These are phyloP conservation scores for Rhorus exstirpatorius DNA, from an alignment of 2,888 invertebrate species.

Conservation along the genomic window DNA sequence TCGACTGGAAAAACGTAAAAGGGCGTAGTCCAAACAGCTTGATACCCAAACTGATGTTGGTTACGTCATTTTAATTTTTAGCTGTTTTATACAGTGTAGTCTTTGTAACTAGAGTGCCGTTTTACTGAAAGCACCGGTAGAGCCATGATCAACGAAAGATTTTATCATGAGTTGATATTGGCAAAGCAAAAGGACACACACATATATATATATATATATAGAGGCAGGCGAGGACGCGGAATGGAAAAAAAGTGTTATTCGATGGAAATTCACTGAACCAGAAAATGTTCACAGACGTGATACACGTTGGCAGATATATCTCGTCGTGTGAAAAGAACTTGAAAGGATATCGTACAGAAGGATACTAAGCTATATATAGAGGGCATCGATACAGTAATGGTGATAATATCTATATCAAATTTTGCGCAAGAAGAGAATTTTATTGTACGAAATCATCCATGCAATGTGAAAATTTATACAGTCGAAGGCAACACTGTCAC, in stretches of 20 bases:
- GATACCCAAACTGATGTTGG: background rate
- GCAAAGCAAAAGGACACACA: slow-evolving; percentile 42
- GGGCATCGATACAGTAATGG: background rate
- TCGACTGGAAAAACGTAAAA: background rate
- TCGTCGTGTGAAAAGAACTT: slow-evolving; percentile 14
- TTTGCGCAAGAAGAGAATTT: slow-evolving; percentile 12
- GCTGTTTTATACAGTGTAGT: background rate
- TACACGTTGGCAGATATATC: slow-evolving; percentile 35
- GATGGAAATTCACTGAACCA: slow-evolving; percentile 78
- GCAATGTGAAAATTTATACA: background rate
- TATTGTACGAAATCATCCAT: background rate
- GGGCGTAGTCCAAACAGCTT: background rate
- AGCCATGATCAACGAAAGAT: slow-evolving; percentile 70
- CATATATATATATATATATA: background rate
- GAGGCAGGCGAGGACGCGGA: slow-evolving; percentile 42
- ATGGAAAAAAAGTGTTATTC: slow-evolving; percentile 78
- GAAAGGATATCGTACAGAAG: slow-evolving; percentile 1
- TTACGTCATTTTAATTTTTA: background rate
- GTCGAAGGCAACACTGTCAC: background rate
- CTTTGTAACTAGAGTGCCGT: slow-evolving; percentile 15
- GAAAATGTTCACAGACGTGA: slow-evolving; percentile 76
- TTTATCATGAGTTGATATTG: slow-evolving; percentile 70
- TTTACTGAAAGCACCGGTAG: slow-evolving; percentile 16
- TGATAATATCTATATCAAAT: background rate
- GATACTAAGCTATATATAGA: background rate